These are phyloP conservation scores for Sebastes hubbsi DNA, from an alignment of 2,797 vertebrate genomes.

Conservation along the genomic window DNA sequence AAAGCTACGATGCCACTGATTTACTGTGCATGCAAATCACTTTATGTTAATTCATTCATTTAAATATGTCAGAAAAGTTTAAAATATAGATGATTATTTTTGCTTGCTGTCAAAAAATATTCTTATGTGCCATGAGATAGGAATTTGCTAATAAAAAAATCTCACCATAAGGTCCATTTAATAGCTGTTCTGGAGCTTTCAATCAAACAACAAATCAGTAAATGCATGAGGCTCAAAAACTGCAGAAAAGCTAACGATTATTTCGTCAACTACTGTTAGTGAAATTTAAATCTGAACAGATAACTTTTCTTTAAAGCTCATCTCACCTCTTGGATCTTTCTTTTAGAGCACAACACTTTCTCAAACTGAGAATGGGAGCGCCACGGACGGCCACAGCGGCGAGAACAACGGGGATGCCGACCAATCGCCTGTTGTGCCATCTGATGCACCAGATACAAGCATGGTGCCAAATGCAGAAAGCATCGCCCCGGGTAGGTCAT, in stretches of 20 bases:
- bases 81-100: neutral
- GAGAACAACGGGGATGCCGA: constrained; percentile 68
- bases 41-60: neutral
- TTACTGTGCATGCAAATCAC: neutral
- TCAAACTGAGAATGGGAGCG: constrained; percentile 69
- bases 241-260: neutral
- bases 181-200: neutral
- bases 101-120: neutral
- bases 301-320: neutral
- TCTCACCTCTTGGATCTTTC: neutral
- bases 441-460: constrained; percentile 80
- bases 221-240: neutral
- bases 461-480: constrained; percentile 85
- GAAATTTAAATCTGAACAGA: neutral
- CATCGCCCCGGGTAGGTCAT: constrained; percentile 90
- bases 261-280: neutral
- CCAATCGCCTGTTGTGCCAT: constrained; percentile 76
- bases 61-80: neutral
- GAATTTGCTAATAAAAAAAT: neutral
- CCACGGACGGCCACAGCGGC: constrained; percentile 63
- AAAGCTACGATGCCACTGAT: neutral
- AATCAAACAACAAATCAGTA: neutral
- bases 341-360: constrained; percentile 61
- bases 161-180: too few species aligned
- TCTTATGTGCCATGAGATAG: neutral